Evolutionary conservation across 2,113 vertebrate genomes (phyloP), one percentile per base, ranked within the genome.

Genomic region (Phylloscopus trochiloides): DNA sequence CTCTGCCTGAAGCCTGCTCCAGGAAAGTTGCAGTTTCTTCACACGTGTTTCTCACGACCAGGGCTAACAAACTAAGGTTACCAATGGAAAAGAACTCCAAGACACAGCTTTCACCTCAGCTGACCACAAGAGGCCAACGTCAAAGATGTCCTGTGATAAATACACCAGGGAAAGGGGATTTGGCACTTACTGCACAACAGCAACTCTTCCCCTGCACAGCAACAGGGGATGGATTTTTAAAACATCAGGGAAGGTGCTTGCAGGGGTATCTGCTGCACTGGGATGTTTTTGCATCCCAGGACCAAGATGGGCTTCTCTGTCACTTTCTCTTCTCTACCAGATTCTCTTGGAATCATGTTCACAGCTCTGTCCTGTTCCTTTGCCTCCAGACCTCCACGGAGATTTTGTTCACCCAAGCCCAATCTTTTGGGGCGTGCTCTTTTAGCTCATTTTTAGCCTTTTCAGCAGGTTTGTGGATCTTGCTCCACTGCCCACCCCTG

Each of bases 41-140:
- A 29, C 34, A 42, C 0, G 3, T 14, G n/a, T 79, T 92, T 62
- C 57, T 31, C 34, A 43, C 0, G 1, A 74, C 4, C 8, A 7
- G 47, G 12, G 28, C 61, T 82, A 66, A 59, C 3, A 3, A 86
- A 77, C 26, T 28, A 14, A 71, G 1, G 3, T 14, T 51, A 61
- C 17, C 24, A 34, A 17, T 1, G 19, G 25, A 61, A 88, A 82
- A 72, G 17, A 42, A 0, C 0, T 21, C 24, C 43, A 40, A 55
- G 63, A 55, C 21, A 38, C 17, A 63, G 10, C 40, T 89, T 67
- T 28, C 12, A 58, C 36, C 32, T 78, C 65, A 63, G 5, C 31
- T 43, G 21, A 65, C 29, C 54, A 17, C 12, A 42, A 34, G 17
- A 52, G 51, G 45, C 22, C 40, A 13, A 72, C 68, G 34, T 24